Base-by-base conservation (phyloP, 1,140 invertebrate genomes). In the Drosophila teissieri region DNA sequence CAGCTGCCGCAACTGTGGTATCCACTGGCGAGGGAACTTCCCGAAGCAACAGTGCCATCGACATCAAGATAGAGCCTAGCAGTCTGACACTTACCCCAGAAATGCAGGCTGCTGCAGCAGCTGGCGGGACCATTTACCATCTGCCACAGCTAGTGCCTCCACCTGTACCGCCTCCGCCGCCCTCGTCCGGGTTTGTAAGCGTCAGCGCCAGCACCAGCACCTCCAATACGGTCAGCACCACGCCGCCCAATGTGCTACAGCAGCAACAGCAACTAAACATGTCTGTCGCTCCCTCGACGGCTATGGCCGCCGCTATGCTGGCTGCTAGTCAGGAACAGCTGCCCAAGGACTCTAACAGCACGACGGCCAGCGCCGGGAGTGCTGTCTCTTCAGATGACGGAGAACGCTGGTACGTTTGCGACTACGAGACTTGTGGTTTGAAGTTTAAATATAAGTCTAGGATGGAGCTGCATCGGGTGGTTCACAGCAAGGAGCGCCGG, bases 361-460 rank as follows among this genome's bases (percentile, higher is more conserved):
- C 90, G 11, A 91, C 90, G 51, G 90, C 90, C 4, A 91, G 90
- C 34, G 90, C 90, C 15, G 91, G 90, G 45, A 91, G 90, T 53
- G 90, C 90, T 3, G 77, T 91, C 15, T 91, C 90, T 3, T 91
- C 90, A 12, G 90, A 91, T 7, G 90, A 91, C 37, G 90, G 90
- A 1, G 90, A 91, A 51, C 90, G 90, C 10, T 91, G 86, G 90
- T 91, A 91, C 39, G 69, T 91, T 36, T 91, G 90, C 64, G 90
- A 91, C 52, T 89, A 77, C 37, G 86, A 84, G 19, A 78, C 90
- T 3, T 91, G 90, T 48, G 90, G 90, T 0, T 61, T 91, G 8
- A 91, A 91, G 55, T 91, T 91, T 34, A 91, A 91, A 65, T 91
- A 91, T 68, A 91, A 90, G 72, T 91, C 90, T 7, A 78, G 90